phyloP scores from a whole-genome alignment of 2,888 invertebrate species.

The Stegophylla sp. region DNA sequence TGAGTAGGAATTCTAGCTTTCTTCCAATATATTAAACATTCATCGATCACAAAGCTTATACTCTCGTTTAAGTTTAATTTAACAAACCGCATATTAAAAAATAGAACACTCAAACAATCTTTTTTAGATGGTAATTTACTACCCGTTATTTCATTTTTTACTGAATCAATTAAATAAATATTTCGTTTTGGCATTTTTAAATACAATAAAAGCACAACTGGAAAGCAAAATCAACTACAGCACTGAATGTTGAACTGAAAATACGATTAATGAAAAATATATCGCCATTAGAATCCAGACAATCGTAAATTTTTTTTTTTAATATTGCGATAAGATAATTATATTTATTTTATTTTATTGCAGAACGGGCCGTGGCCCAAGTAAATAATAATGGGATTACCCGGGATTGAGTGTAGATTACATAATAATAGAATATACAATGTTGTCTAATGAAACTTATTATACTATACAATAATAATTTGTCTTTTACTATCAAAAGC shows the following conservation, averaged over 20 bases:
- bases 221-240: background rate
- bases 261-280: no score
- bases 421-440: no score
- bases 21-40: background rate
- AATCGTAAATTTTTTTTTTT: no score
- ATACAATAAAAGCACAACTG: background rate
- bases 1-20: background rate
- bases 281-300: no score
- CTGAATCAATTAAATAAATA: background rate
- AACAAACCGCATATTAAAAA: slow-evolving; percentile 1
- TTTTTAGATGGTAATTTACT: slow-evolving; percentile 3
- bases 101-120: background rate
- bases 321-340: no score
- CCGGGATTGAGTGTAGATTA: no score
- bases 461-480: no score
- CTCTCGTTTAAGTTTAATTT: background rate
- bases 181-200: background rate
- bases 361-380: no score
- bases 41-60: background rate
- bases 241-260: background rate
- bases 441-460: no score
- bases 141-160: background rate
- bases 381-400: no score
- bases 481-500: no score
- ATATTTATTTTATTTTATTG: no score